Evolutionary conservation across 2,113 vertebrate genomes (phyloP).

Genomic region (Percina caprodes): DNA sequence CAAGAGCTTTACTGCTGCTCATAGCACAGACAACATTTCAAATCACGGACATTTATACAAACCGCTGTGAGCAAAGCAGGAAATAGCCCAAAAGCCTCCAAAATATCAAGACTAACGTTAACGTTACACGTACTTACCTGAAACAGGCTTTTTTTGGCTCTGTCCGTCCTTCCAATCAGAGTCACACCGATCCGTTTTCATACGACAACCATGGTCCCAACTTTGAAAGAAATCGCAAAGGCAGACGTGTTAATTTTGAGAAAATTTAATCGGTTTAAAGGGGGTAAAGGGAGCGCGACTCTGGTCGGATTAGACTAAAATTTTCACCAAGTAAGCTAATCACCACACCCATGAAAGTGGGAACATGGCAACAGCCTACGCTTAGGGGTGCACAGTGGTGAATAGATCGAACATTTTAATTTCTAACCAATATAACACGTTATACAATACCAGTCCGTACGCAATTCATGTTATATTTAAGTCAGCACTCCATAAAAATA

Average conservation of each 20-base stretch:
- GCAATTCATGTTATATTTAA: fast-evolving
- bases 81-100: slow-evolving; percentile 56
- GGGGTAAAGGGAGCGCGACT: slow-evolving; percentile 40
- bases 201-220: slow-evolving; percentile 71
- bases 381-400: slow-evolving; percentile 57
- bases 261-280: slow-evolving; percentile 62
- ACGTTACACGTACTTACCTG: slow-evolving; percentile 75
- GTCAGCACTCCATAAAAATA: fast-evolving
- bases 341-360: slow-evolving; percentile 89
- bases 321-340: slow-evolving; percentile 81
- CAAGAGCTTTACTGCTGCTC: slow-evolving; percentile 10
- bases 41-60: not conserved
- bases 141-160: slow-evolving; percentile 59
- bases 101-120: slow-evolving; percentile 51
- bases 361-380: slow-evolving; percentile 85
- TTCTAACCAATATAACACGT: not conserved
- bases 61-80: slow-evolving; percentile 46
- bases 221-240: slow-evolving; percentile 48
- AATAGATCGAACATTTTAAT: not conserved
- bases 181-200: slow-evolving; percentile 69
- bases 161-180: slow-evolving; percentile 52
- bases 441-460: fast-evolving
- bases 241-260: slow-evolving; percentile 48
- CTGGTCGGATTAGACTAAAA: slow-evolving; percentile 71
- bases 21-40: not conserved